A percentile compares a stretch with the other conserved stretches of the same genome.
Conservation (phyloP, 2,113 vertebrate genomes). For the Gracilinanus agilis region DNA sequence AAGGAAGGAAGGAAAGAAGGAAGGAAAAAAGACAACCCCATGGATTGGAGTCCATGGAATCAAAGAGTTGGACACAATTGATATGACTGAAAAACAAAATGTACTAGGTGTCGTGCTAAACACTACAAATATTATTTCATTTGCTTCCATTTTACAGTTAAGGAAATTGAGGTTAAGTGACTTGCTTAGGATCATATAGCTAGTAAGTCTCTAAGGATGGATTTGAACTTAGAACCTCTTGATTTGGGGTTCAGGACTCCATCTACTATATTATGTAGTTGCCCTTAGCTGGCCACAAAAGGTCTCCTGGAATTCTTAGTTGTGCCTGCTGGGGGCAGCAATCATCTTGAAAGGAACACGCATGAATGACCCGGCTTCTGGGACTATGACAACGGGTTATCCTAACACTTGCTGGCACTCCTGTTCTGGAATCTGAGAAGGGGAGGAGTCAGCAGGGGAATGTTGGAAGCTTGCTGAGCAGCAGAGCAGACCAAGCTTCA, state of each 20-base stretch:
- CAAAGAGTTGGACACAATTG: too few species aligned
- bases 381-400: background rate
- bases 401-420: background rate
- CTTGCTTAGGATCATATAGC: too few species aligned
- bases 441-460: background rate
- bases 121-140: background rate
- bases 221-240: background rate
- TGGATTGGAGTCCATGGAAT: too few species aligned
- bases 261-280: background rate
- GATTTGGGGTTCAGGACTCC: too few species aligned
- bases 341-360: background rate
- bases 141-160: background rate
- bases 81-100: too few species aligned
- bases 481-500: rapidly evolving
- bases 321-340: background rate
- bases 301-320: background rate
- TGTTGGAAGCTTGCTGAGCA: background rate
- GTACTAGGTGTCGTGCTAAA: background rate
- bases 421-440: background rate
- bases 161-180: too few species aligned
- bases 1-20: too few species aligned
- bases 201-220: too few species aligned
- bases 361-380: background rate
- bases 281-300: background rate
- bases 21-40: too few species aligned